Conservation (phyloP, 2,113 vertebrate species). For the Mustelus asterias region DNA sequence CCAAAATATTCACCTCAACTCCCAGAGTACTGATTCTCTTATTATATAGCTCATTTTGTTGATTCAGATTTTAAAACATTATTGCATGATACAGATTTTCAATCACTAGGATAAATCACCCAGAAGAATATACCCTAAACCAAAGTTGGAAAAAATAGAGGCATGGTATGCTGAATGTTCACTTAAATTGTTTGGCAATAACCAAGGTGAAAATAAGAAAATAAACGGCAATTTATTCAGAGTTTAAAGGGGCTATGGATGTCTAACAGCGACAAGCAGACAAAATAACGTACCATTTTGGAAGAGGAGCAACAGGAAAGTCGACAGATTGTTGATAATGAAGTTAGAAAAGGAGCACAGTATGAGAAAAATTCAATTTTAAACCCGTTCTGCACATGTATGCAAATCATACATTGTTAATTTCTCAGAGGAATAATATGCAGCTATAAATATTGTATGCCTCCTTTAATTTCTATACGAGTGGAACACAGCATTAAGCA, state of each 20-base stretch:
- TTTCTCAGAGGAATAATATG: neutral
- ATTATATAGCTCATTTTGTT: too few species aligned
- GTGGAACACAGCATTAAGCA: neutral
- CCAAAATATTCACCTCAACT: neutral
- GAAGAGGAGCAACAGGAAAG: neutral
- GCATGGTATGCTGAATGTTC: neutral
- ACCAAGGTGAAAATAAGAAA: neutral
- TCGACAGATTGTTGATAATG: neutral
- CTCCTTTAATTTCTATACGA: neutral
- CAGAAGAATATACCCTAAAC: too few species aligned
- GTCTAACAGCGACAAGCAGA: neutral
- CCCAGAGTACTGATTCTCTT: neutral
- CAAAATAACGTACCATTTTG: neutral
- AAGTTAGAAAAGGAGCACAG: neutral
- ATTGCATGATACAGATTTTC: too few species aligned
- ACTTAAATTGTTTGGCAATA: neutral
- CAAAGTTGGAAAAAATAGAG: neutral
- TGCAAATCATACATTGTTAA: neutral
- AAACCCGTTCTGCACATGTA: neutral
- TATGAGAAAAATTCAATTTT: neutral
- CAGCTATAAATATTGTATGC: conserved; percentile 20
- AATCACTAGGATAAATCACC: too few species aligned
- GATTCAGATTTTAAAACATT: too few species aligned
- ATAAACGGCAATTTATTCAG: neutral
- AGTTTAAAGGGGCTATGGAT: neutral